These are phyloP conservation scores for Erpobdella octoculata DNA, from an alignment of 2,888 invertebrate species.

Conservation along the genomic window DNA sequence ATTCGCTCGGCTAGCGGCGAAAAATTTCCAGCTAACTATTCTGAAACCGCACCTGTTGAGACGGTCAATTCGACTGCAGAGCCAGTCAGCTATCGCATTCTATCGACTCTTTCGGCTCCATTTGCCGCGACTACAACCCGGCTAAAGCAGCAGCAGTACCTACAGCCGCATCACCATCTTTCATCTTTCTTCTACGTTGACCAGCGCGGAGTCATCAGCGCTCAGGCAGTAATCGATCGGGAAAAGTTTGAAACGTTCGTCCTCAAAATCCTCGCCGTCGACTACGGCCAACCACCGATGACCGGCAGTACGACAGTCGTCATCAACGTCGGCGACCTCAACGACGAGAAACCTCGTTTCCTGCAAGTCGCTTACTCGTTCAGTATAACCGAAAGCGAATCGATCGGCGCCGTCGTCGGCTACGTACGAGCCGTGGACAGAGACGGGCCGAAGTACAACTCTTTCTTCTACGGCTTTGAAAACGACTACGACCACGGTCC, in stretches of 20 bases:
- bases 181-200: constrained; percentile 32
- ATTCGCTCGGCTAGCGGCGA: not conserved
- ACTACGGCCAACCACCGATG: constrained; percentile 71
- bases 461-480: constrained; percentile 32
- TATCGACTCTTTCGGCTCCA: no score
- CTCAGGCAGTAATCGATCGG: constrained; percentile 35
- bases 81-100: not conserved
- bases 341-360: constrained; percentile 37
- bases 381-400: constrained; percentile 35
- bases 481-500: not conserved
- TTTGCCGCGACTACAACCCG: not conserved
- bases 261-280: constrained; percentile 70
- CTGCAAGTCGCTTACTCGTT: constrained; percentile 31
- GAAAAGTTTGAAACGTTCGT: constrained; percentile 52
- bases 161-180: not conserved
- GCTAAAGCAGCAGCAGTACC: not conserved
- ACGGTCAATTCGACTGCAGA: not conserved
- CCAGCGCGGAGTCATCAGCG: constrained; percentile 54
- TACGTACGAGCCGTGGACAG: constrained; percentile 33
- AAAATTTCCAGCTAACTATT: not conserved
- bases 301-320: constrained; percentile 73
- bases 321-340: constrained; percentile 35
- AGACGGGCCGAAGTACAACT: constrained; percentile 32
- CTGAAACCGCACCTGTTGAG: not conserved
- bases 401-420: constrained; percentile 45